A percentile compares a stretch with the other conserved stretches of the same genome.
Evolutionary conservation across 2,797 vertebrate genomes (phyloP).

Genomic region (Pangasius djambal): DNA sequence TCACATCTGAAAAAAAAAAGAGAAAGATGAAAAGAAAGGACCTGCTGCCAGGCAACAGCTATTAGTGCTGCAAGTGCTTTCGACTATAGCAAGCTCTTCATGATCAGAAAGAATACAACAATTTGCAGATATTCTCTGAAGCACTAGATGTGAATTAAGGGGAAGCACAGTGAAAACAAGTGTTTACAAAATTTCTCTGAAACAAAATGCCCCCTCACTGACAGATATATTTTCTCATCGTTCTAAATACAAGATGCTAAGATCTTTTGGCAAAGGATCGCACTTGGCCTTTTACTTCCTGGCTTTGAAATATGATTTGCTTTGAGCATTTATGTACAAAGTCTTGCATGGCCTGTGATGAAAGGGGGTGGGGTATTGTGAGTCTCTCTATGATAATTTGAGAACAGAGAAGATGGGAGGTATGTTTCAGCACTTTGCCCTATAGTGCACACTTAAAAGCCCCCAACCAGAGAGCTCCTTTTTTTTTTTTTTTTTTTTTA

Average conservation of each 20-base stretch:
- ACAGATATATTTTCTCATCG: conserved; percentile 45
- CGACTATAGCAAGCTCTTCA: conserved; percentile 48
- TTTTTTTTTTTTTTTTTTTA: conserved; percentile 60
- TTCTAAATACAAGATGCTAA: conserved; percentile 55
- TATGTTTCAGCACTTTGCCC: conserved; percentile 70
- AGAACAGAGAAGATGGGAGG: conserved; percentile 64
- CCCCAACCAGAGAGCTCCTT: conserved; percentile 67
- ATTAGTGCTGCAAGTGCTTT: conserved; percentile 54
- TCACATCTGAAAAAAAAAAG: conserved; percentile 59
- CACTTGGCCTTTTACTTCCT: conserved; percentile 80
- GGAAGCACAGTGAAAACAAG: neutral
- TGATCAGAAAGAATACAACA: conserved; percentile 40
- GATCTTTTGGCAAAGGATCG: conserved; percentile 63
- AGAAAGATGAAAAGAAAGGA: conserved; percentile 52
- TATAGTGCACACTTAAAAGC: conserved; percentile 76
- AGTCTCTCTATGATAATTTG: conserved; percentile 78
- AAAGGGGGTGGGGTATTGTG: conserved; percentile 89
- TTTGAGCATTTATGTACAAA: conserved; percentile 99
- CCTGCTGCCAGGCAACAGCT: conserved; percentile 63
- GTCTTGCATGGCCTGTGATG: conserved; percentile 90
- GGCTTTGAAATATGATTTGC: conserved; percentile 98
- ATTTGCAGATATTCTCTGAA: conserved; percentile 42
- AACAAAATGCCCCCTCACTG: conserved; percentile 27
- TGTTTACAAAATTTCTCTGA: conserved; percentile 34
- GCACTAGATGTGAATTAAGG: conserved; percentile 27